Evolutionary conservation across 2,888 invertebrate genomes (phyloP).

Genomic region (Aspidiotus rigidus): DNA sequence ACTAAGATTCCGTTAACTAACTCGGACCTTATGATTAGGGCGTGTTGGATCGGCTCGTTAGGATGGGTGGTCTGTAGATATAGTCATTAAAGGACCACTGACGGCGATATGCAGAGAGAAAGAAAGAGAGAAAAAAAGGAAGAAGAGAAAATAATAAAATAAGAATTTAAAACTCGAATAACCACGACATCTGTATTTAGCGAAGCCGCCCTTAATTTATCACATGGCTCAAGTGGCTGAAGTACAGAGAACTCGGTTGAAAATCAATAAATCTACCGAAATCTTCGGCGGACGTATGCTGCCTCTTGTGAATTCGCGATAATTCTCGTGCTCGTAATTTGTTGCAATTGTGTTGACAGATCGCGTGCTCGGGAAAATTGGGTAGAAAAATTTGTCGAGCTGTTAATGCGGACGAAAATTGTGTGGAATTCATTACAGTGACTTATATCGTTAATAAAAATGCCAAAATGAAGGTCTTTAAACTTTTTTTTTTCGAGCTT

Average conservation of each 20-base stretch:
- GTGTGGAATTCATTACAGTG: too few relatives aligned
- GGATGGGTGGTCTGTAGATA: conserved; percentile 18
- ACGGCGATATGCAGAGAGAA: conserved; percentile 8
- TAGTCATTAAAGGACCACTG: conserved; percentile 18
- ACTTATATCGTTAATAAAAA: too few relatives aligned
- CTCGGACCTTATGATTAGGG: conserved; percentile 16
- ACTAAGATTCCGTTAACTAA: conserved; percentile 7
- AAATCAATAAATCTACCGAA: background rate
- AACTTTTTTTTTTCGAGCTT: too few relatives aligned
- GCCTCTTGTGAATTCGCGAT: too few relatives aligned
- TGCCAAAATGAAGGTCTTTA: too few relatives aligned
- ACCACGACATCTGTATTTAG: conserved; percentile 14
- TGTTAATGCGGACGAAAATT: too few relatives aligned
- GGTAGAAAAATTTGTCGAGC: too few relatives aligned
- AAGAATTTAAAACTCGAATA: conserved; percentile 12
- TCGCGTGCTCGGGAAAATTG: too few relatives aligned
- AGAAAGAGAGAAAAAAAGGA: conserved; percentile 1
- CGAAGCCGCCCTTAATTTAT: conserved; percentile 20
- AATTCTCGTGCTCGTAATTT: too few relatives aligned
- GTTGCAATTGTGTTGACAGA: too few relatives aligned
- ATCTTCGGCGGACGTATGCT: too few relatives aligned
- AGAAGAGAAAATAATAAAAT: conserved; percentile 13
- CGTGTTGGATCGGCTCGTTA: conserved; percentile 16
- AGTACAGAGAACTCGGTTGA: background rate
- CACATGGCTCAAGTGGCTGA: conserved; percentile 13